These are phyloP conservation scores for Hypsopygia costalis DNA, from an alignment of 2,888 invertebrate genomes.

Conservation along the genomic window DNA sequence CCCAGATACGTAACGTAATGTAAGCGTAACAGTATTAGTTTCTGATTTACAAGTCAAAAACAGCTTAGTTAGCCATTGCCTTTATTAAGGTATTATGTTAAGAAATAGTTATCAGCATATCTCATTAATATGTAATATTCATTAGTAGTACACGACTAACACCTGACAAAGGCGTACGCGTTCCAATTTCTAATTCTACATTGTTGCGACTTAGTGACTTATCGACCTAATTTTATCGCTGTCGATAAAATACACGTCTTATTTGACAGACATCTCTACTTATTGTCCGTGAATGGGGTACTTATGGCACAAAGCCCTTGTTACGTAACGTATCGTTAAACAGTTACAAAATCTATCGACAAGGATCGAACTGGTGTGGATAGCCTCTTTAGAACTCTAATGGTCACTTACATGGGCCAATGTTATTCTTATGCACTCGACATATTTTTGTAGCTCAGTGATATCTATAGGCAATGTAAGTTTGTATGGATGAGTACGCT, in stretches of 20 bases:
- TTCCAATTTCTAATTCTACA: neutral
- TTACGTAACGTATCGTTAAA: constrained; percentile 58
- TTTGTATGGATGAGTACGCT: constrained; percentile 3
- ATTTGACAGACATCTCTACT: constrained; percentile 34
- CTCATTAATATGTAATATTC: too few species aligned
- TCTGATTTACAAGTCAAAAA: too few species aligned
- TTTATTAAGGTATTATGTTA: constrained; percentile 1
- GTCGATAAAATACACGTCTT: neutral
- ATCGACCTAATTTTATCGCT: neutral
- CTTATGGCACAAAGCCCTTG: constrained; percentile 59
- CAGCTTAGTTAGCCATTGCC: too few species aligned
- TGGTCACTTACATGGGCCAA: constrained; percentile 29
- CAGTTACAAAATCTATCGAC: constrained; percentile 50
- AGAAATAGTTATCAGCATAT: too few species aligned
- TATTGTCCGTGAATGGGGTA: constrained; percentile 49
- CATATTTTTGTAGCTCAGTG: constrained; percentile 10
- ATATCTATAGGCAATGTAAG: constrained; percentile 9
- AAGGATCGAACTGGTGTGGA: constrained; percentile 42
- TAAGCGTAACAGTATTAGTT: neutral
- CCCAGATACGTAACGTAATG: too few species aligned
- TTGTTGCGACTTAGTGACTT: neutral
- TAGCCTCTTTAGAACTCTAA: constrained; percentile 18
- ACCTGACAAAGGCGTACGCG: neutral
- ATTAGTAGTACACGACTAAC: too few species aligned
- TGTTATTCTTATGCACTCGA: constrained; percentile 6